phyloP scores from a whole-genome alignment of 2,113 vertebrate species.

The Tichodroma muraria region DNA sequence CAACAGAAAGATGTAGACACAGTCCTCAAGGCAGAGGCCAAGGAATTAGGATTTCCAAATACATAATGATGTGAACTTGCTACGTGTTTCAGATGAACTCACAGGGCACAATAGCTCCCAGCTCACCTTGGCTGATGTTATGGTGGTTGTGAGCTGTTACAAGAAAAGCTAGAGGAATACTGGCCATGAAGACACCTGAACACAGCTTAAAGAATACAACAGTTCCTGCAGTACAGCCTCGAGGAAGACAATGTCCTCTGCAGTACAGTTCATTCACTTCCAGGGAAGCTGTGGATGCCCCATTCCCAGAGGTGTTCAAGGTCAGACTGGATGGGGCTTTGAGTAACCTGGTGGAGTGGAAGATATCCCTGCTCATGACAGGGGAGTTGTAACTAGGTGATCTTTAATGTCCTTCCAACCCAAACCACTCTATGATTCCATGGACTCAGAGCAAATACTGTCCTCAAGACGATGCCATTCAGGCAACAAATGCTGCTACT shows the following conservation, averaged over 20 bases:
- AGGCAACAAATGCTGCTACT: neutral
- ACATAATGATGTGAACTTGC: neutral
- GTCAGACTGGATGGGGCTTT: neutral
- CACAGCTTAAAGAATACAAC: neutral
- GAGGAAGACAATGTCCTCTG: neutral
- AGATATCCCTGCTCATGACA: neutral
- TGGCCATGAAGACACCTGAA: neutral
- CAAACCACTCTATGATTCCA: neutral
- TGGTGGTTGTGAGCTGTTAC: neutral
- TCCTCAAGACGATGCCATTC: neutral
- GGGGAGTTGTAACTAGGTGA: neutral
- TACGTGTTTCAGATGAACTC: neutral
- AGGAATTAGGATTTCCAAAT: neutral
- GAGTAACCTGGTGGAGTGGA: neutral
- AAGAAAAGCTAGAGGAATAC: neutral
- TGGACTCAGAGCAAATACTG: neutral
- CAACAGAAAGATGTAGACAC: neutral
- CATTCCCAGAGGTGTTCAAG: neutral
- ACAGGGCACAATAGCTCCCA: neutral
- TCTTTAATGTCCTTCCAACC: neutral
- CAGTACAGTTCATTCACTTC: neutral
- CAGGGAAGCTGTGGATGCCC: neutral
- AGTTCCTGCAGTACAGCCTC: neutral
- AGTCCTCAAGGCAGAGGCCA: neutral
- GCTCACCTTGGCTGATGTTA: neutral